phyloP scores from a whole-genome alignment of 2,797 vertebrate genomes.

The Cryptoblepharus egeriae region DNA sequence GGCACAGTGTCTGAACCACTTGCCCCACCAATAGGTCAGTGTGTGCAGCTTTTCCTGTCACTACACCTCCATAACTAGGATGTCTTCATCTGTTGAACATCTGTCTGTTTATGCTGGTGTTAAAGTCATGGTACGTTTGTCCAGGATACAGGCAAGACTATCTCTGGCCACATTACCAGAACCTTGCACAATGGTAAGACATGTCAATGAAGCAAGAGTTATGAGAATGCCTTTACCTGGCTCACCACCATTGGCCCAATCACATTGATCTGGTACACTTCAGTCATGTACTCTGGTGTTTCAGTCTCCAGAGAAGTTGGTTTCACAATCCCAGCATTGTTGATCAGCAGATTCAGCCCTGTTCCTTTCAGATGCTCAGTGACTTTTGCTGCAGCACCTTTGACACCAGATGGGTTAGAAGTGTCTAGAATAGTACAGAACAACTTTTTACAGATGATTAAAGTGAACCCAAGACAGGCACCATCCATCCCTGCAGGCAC shows the following conservation, averaged over 20 bases:
- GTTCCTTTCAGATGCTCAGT: constrained; percentile 46
- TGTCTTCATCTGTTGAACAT: background rate
- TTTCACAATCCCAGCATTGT: constrained; percentile 63
- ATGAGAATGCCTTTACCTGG: constrained; percentile 40
- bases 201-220: background rate
- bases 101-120: background rate
- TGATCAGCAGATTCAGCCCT: constrained; percentile 74
- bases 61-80: background rate
- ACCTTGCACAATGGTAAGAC: background rate
- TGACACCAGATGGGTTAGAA: constrained; percentile 65
- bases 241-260: constrained; percentile 62
- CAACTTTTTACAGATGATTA: background rate
- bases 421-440: constrained; percentile 55
- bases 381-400: constrained; percentile 57
- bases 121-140: too few species aligned
- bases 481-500: background rate
- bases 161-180: background rate
- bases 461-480: background rate
- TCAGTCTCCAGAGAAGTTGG: constrained; percentile 32
- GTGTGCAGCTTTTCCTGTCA: background rate
- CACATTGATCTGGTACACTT: constrained; percentile 61
- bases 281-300: constrained; percentile 59
- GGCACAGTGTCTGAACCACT: too few species aligned
- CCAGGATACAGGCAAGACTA: background rate
- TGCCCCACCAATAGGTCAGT: too few species aligned